Conservation (phyloP, 2,797 vertebrate species). For the Chloroceryle inda region DNA sequence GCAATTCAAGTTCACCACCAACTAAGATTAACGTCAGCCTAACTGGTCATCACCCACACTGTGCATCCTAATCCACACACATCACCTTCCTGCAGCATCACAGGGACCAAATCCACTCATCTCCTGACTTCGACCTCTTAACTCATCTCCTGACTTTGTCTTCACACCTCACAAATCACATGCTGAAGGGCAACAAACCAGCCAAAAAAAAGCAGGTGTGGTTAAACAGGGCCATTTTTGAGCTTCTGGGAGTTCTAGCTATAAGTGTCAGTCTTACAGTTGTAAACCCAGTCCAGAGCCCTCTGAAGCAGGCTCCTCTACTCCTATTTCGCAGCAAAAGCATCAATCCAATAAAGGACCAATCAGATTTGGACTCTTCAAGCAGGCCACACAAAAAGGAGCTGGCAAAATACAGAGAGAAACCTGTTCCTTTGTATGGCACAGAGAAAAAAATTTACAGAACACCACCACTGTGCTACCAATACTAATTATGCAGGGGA, state of each 20-base stretch:
- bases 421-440: not conserved
- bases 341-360: not conserved
- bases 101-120: rapidly evolving
- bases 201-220: rapidly evolving
- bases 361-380: not conserved
- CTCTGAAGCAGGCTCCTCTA: not conserved
- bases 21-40: not conserved
- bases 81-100: not conserved
- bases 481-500: no score
- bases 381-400: not conserved
- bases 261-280: no score
- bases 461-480: rapidly evolving
- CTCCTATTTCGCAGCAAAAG: not conserved
- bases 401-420: not conserved
- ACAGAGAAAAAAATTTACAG: not conserved
- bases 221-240: not conserved
- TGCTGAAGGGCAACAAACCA: not conserved
- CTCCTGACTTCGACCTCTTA: not conserved
- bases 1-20: not conserved
- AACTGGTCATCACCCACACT: not conserved
- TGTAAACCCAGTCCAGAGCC: not conserved
- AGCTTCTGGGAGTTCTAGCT: not conserved
- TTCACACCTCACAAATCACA: rapidly evolving
- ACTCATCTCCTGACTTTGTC: not conserved
- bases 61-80: rapidly evolving